A percentile compares a stretch with the other conserved stretches of the same genome.
phyloP scores from a whole-genome alignment of 1,140 invertebrate species.

The Drosophila orena region DNA sequence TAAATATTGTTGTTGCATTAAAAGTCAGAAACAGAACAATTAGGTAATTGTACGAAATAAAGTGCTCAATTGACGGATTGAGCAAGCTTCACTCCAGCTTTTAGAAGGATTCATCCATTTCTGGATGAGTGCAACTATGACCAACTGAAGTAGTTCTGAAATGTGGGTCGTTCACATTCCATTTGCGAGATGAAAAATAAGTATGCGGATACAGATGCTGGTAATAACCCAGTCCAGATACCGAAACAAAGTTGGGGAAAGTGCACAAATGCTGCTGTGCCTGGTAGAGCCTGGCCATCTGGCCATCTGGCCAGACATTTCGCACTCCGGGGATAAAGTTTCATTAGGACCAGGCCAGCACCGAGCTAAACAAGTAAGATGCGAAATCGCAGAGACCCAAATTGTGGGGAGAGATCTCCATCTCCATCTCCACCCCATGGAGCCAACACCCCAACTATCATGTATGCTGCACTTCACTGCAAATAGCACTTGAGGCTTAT shows the following conservation, averaged over 20 bases:
- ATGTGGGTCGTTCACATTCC: conserved; percentile 6
- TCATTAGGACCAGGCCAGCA: conserved; percentile 74
- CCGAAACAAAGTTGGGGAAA: conserved; percentile 3
- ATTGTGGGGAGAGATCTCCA: neutral
- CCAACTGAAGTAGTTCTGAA: neutral
- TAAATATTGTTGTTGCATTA: conserved; percentile 10
- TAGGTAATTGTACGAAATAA: conserved; percentile 12
- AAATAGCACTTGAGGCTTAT: conserved; percentile 66
- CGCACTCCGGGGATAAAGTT: conserved; percentile 81
- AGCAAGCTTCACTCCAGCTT: neutral
- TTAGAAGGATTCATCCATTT: neutral
- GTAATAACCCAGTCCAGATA: conserved; percentile 20
- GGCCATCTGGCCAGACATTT: conserved; percentile 76
- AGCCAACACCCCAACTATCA: conserved; percentile 64
- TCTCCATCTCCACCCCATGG: neutral
- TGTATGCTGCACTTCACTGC: conserved; percentile 63
- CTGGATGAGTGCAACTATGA: no score
- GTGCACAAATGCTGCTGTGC: conserved; percentile 17
- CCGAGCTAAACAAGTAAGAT: conserved; percentile 52
- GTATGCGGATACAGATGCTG: conserved; percentile 21
- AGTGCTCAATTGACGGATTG: neutral
- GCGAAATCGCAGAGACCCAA: conserved; percentile 44
- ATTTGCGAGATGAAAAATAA: conserved; percentile 46
- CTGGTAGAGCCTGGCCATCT: conserved; percentile 44
- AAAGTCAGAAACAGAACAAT: neutral